These are phyloP conservation scores for Orbicella faveolata DNA, from an alignment of 64 coral and sea anemone genomes.

Conservation along the genomic window DNA sequence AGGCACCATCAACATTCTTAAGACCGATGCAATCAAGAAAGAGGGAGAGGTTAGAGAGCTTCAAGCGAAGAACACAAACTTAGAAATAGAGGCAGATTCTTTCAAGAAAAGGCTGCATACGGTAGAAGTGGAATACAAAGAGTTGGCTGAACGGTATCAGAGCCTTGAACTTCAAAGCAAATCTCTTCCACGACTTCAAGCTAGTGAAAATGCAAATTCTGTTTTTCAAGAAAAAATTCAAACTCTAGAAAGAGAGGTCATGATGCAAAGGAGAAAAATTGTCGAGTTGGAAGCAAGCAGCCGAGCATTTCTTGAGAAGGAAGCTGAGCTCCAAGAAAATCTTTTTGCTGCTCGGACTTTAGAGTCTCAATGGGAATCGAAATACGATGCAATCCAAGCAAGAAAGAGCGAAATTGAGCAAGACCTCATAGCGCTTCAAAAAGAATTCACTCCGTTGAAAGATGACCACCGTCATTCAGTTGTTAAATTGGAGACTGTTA, in stretches of 20 bases:
- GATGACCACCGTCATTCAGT: conserved; percentile 8
- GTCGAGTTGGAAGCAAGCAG: conserved; percentile 55
- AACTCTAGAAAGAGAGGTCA: conserved; percentile 37
- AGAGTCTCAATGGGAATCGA: conserved; percentile 40
- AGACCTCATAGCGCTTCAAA: conserved; percentile 32
- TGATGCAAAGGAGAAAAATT: conserved; percentile 35
- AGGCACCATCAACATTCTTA: not conserved
- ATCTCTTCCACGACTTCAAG: not conserved
- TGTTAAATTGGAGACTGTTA: conserved; percentile 27
- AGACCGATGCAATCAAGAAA: not conserved
- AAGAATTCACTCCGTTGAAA: conserved; percentile 52
- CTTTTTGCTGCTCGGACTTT: conserved; percentile 21
- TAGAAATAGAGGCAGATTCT: not conserved
- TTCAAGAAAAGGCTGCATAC: conserved; percentile 9
- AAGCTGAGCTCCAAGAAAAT: conserved; percentile 50
- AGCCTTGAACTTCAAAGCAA: conserved; percentile 29
- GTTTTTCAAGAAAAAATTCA: conserved; percentile 15
- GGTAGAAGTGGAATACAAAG: conserved; percentile 13
- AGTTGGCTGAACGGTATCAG: conserved; percentile 16
- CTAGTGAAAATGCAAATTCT: not conserved
- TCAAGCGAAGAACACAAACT: not conserved
- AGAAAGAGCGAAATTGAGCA: conserved; percentile 58
- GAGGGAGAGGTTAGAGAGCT: not conserved
- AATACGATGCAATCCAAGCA: conserved; percentile 7
- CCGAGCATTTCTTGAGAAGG: conserved; percentile 33